phyloP scores from a whole-genome alignment of 2,797 vertebrate species.

The Ceryle rudis region DNA sequence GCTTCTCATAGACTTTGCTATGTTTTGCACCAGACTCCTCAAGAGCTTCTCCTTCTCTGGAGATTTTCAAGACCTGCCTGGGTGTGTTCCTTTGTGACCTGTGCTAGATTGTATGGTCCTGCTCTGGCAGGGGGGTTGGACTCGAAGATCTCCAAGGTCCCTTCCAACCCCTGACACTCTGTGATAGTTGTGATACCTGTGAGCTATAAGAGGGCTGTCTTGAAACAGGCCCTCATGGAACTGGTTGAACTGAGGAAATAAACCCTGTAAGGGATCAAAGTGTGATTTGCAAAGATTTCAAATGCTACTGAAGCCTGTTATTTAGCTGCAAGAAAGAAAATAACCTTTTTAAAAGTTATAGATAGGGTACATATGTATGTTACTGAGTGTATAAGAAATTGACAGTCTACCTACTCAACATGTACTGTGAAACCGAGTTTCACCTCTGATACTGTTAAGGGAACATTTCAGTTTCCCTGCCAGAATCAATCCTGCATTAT shows the following conservation, averaged over 20 bases:
- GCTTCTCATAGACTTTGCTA: not conserved
- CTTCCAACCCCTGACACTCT: too few species aligned
- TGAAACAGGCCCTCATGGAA: not conserved
- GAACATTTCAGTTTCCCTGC: not conserved
- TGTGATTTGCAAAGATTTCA: not conserved
- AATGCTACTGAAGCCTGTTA: not conserved
- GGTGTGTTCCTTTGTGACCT: too few species aligned
- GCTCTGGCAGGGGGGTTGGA: too few species aligned
- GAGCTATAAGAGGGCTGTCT: not conserved
- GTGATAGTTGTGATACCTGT: too few species aligned
- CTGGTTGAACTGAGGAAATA: not conserved
- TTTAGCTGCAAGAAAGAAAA: not conserved
- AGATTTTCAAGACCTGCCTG: too few species aligned
- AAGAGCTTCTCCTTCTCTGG: not conserved
- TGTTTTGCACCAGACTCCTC: not conserved
- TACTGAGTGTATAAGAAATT: not conserved
- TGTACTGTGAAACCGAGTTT: not conserved
- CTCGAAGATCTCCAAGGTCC: too few species aligned
- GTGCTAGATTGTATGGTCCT: too few species aligned
- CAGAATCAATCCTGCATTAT: not conserved
- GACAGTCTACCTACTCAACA: not conserved
- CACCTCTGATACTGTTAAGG: not conserved
- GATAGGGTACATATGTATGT: too few species aligned
- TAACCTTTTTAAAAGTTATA: rapidly evolving
- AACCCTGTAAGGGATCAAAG: not conserved